phyloP scores from a whole-genome alignment of 2,113 vertebrate species.

The Corvus cornix region DNA sequence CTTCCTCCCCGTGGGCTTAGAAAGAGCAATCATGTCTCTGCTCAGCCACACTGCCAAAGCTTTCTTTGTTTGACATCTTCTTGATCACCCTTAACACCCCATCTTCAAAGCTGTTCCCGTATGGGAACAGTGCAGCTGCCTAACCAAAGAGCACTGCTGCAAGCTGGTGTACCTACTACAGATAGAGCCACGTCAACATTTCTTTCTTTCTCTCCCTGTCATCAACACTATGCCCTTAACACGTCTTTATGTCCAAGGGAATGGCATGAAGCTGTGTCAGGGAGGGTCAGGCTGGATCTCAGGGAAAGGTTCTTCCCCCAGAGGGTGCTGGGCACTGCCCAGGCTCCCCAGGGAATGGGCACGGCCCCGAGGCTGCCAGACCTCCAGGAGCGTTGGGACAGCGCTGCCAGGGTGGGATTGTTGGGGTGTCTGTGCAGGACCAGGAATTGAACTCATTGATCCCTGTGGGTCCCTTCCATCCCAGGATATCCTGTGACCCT shows the following conservation, averaged over 20 bases:
- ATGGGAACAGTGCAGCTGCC: background rate
- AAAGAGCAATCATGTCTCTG: background rate
- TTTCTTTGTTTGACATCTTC: background rate
- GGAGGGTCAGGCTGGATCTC: fast-evolving
- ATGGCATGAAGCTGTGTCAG: fast-evolving
- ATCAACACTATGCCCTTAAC: background rate
- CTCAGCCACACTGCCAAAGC: background rate
- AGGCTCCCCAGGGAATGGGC: background rate
- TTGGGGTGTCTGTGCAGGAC: background rate
- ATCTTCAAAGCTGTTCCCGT: background rate
- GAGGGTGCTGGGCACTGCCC: background rate
- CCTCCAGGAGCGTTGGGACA: background rate
- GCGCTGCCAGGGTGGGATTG: background rate
- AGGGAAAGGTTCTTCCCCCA: background rate
- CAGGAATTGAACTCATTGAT: background rate
- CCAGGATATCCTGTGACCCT: background rate
- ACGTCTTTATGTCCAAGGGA: background rate
- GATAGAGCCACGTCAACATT: background rate
- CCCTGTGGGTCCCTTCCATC: background rate
- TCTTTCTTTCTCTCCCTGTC: background rate
- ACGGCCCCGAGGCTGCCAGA: background rate
- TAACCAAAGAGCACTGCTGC: background rate
- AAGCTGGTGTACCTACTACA: background rate
- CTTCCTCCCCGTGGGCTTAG: conserved; percentile 1
- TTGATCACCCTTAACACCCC: background rate